Conservation (phyloP, 2,888 invertebrate species). For the Macropis europaea region DNA sequence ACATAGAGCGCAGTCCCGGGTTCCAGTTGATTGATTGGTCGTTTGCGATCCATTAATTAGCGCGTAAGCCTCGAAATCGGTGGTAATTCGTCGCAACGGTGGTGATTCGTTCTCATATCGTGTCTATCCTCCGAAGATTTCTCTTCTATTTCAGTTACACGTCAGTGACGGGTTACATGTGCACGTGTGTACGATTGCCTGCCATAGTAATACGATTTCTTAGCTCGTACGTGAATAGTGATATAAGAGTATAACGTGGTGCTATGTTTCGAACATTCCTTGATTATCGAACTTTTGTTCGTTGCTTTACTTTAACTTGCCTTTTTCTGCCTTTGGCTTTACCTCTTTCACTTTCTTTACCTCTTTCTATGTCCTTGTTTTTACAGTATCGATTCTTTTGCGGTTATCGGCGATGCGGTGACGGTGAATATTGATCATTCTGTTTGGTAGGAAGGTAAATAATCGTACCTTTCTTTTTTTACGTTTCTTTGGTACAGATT, state of each 20-base stretch:
- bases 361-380: too few relatives aligned
- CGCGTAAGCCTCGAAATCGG: slow-evolving; percentile 40
- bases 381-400: slow-evolving; percentile 18
- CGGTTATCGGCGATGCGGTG: slow-evolving; percentile 8
- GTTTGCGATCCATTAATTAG: slow-evolving; percentile 37
- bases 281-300: background rate
- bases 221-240: slow-evolving; percentile 43
- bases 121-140: background rate
- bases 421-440: slow-evolving; percentile 24
- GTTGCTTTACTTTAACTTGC: background rate
- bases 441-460: slow-evolving; percentile 24
- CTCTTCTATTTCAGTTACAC: background rate
- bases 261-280: slow-evolving; percentile 55
- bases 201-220: slow-evolving; percentile 49
- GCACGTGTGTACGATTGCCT: slow-evolving; percentile 46
- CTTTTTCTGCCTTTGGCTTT: background rate
- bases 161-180: slow-evolving; percentile 12
- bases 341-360: background rate
- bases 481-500: background rate
- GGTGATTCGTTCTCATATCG: background rate
- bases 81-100: slow-evolving; percentile 32
- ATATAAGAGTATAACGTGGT: slow-evolving; percentile 52
- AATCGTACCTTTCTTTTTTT: background rate
- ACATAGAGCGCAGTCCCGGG: slow-evolving; percentile 43
- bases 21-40: slow-evolving; percentile 49